These are phyloP conservation scores for Neofelis nebulosa DNA, from an alignment of 2,113 vertebrate species.

Conservation along the genomic window DNA sequence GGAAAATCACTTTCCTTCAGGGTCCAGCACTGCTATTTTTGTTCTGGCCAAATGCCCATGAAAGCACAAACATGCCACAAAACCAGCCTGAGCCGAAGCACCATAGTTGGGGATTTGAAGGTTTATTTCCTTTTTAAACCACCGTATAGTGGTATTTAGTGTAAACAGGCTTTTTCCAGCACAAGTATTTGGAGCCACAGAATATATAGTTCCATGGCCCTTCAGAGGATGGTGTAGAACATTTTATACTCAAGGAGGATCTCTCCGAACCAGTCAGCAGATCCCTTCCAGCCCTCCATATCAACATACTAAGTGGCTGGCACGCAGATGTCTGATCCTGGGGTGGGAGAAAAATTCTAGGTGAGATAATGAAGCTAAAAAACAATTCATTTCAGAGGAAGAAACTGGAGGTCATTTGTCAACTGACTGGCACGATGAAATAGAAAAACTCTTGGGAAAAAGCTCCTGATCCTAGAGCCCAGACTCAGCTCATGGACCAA, in stretches of 20 bases:
- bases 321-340: neutral
- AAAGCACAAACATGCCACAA: slow-evolving; percentile 67
- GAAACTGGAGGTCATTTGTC: slow-evolving; percentile 2
- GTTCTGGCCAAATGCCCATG: slow-evolving; percentile 64
- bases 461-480: neutral
- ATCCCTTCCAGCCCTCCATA: neutral
- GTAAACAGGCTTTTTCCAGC: slow-evolving; percentile 48
- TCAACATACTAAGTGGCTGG: neutral
- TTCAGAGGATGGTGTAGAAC: neutral
- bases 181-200: slow-evolving; percentile 35
- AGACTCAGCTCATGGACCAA: neutral
- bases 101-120: slow-evolving; percentile 62
- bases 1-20: slow-evolving; percentile 63
- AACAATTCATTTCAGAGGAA: slow-evolving; percentile 7
- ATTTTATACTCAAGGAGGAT: neutral
- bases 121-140: slow-evolving; percentile 67
- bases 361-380: slow-evolving; percentile 34
- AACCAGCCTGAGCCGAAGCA: slow-evolving; percentile 44
- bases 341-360: slow-evolving; percentile 4
- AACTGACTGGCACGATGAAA: neutral
- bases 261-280: neutral
- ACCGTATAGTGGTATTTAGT: slow-evolving; percentile 28
- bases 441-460: slow-evolving; percentile 9
- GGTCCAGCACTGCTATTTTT: slow-evolving; percentile 62
- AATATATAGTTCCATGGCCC: neutral